phyloP scores from a whole-genome alignment of 2,888 invertebrate species.

The Euclidia mi region DNA sequence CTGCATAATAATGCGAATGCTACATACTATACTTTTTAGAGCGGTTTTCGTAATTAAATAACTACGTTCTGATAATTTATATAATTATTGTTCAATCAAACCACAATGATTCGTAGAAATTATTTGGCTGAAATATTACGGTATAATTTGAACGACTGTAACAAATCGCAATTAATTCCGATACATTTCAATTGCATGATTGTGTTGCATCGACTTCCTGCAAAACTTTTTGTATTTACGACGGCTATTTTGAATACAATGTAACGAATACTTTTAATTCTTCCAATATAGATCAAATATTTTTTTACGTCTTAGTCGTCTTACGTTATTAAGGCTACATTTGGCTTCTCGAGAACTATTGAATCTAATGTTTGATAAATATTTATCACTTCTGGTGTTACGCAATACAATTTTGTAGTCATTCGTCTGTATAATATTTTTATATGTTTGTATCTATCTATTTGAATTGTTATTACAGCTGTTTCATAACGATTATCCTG shows the following conservation, averaged over 20 bases:
- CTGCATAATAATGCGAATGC: too few species aligned
- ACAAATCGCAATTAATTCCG: conserved; percentile 26
- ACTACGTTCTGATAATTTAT: too few species aligned
- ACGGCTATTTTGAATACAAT: conserved; percentile 18
- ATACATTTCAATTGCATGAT: conserved; percentile 18
- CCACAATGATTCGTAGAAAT: too few species aligned
- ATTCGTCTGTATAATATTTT: conserved; percentile 42
- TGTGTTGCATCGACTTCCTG: conserved; percentile 28
- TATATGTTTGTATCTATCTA: conserved; percentile 23
- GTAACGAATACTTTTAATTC: neutral
- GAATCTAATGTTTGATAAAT: conserved; percentile 53
- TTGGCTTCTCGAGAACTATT: conserved; percentile 39
- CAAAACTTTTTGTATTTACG: conserved; percentile 15
- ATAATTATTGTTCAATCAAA: too few species aligned
- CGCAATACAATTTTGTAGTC: conserved; percentile 46
- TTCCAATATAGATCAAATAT: conserved; percentile 21
- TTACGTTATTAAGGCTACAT: conserved; percentile 18
- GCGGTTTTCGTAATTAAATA: too few species aligned
- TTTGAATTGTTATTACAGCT: conserved; percentile 37
- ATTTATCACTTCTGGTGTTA: conserved; percentile 59
- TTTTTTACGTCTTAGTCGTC: conserved; percentile 16
- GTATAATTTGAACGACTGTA: neutral
- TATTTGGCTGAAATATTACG: too few species aligned
- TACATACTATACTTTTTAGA: too few species aligned
- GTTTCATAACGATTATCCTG: conserved; percentile 34